Evolutionary conservation across 2,797 vertebrate genomes (phyloP), one percentile per base, ranked within the genome.

Genomic region (Columba guinea): DNA sequence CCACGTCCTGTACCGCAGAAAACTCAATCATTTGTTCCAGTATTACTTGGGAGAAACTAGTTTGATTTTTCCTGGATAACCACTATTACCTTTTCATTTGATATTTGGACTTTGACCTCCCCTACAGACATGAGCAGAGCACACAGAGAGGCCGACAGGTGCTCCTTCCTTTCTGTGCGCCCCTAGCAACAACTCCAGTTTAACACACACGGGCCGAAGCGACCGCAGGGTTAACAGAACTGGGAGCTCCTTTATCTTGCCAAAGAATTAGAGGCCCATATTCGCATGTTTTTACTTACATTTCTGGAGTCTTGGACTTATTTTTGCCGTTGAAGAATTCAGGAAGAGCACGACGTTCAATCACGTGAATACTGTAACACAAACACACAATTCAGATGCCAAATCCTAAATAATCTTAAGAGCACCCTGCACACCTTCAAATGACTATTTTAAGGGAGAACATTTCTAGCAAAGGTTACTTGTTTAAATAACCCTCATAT

Each of bases 321-420:
- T 99, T 99, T 95, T 99, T 99, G 5, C 99, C 99, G 2, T 99
- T 99, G 97, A 99, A 99, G 94, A 99, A 99, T 55, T 99, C 99
- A 0, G 99, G 99, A 55, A 99, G 98, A 1, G 99, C 99, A 28
- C 99, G 98, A 13, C 99, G 98, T 86, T 99, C 99, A 4, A 99
- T 99, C 85, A 99, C 99, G 23, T 99, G 99, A 95, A 99, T 99
- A 46, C 99, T 99, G 81, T 28, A 76, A 77, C 17, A 23, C 5
- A 62, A 64, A 7, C 1, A 46, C 1, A 67, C 16, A 12, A 13
- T 5, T 39, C 67, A 87, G 68, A 11, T 1, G 41, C 7, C 27
- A 58, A 30, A 35, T 13, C 22, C 7, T 16, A 11, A n/a, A 37
- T 7, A 26, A 12, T 2, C 3, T 49, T 14, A 20, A 20, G 37